Evolutionary conservation across 2,888 invertebrate genomes (phyloP).

Genomic region (Globia sparganii): DNA sequence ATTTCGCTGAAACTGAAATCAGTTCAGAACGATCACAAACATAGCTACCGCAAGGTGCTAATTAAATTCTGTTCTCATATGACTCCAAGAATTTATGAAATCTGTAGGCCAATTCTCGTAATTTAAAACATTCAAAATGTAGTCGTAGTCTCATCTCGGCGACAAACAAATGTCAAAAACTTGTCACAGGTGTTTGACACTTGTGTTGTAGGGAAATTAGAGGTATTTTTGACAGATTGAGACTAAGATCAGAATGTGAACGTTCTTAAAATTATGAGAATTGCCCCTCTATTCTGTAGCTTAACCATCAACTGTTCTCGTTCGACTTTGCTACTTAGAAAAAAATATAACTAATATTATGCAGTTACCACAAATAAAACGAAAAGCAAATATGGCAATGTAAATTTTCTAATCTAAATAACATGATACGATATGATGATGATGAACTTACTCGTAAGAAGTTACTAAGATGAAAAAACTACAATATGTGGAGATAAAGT

Average conservation of each 20-base stretch:
- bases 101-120: no score
- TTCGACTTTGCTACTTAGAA: neutral
- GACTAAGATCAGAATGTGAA: no score
- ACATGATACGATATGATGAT: no score
- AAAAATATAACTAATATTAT: neutral
- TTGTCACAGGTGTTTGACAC: no score
- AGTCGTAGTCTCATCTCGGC: no score
- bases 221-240: no score
- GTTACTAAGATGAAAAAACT: neutral
- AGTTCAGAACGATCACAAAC: slow-evolving; percentile 38
- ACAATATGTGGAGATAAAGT: neutral
- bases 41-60: slow-evolving; percentile 36
- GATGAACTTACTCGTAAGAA: neutral
- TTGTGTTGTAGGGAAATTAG: no score
- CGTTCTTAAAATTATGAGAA: no score
- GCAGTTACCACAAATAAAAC: neutral
- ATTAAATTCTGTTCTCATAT: slow-evolving; percentile 36
- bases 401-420: neutral
- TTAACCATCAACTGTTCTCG: slow-evolving; percentile 5
- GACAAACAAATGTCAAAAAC: no score
- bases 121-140: no score
- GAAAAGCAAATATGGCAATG: neutral
- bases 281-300: no score
- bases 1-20: slow-evolving; percentile 69
- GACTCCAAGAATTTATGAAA: slow-evolving; percentile 11